phyloP scores from a whole-genome alignment of 2,113 vertebrate genomes.

The Ictidomys tridecemlineatus region DNA sequence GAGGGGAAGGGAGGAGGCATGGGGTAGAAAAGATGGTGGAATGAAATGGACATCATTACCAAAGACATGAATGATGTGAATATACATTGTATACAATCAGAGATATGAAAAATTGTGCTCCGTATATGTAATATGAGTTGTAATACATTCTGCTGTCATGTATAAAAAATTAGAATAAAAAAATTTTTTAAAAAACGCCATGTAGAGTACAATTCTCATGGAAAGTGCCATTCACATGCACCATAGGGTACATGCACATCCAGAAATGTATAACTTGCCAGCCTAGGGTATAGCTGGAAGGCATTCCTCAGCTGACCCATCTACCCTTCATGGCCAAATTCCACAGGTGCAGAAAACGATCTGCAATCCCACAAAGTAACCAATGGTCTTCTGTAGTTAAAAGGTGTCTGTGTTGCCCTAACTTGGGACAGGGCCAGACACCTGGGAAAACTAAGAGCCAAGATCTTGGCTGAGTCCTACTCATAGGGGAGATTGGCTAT shows the following conservation, averaged over 20 bases:
- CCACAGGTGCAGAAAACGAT: not conserved
- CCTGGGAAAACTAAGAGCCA: not conserved
- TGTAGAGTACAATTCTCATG: not conserved
- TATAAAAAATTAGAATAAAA: no score
- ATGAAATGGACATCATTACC: no score
- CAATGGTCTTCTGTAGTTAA: not conserved
- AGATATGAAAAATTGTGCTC: no score
- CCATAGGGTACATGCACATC: fast-evolving
- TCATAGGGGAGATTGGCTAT: not conserved
- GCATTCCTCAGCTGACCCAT: not conserved
- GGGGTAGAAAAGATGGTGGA: no score
- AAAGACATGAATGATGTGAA: no score
- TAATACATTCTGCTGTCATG: no score
- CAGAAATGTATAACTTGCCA: not conserved
- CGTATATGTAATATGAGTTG: no score
- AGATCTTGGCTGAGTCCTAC: not conserved
- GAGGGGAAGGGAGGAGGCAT: no score
- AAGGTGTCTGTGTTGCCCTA: not conserved
- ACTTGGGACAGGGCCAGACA: not conserved
- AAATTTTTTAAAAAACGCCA: no score
- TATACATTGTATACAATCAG: no score
- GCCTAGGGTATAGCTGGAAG: not conserved
- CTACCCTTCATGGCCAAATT: not conserved
- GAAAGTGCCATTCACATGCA: not conserved
- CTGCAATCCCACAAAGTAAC: not conserved